Base-by-base conservation (phyloP, 2,888 invertebrate genomes). In the Gastracanthus pulcherrimus region DNA sequence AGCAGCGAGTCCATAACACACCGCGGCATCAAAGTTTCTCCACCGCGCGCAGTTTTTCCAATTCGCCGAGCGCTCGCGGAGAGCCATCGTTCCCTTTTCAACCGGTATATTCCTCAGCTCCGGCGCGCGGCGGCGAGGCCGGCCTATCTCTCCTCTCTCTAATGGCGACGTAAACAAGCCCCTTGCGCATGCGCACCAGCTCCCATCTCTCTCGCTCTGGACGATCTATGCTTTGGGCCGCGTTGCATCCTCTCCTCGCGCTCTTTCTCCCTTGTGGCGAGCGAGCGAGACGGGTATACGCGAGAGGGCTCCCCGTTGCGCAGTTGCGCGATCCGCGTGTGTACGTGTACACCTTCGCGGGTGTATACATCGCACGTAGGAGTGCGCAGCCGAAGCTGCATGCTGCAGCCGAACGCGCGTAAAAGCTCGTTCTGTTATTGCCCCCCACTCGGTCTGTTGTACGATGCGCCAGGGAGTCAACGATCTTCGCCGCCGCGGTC, bases 151-250 rank as follows among this genome's bases (percentile, higher is more conserved):
- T 26, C 64, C 60, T 36, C 51, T n/a, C 48, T 62, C 82, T 86
- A 85, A 87, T 86, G 87, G 86, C 87, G 88, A 90, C 88, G 89
- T 90, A 90, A 90, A 90, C 90, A 90, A 89, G 87, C 79, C 38
- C 3, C 58, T 34, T 79, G 89, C 90, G 90, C 90, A 87, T 87
- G 89, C 89, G 89, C 77, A 41, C 67, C 67, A 75, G 82, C 84
- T n/a, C 1, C 34, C 7, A 16, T 29, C 29, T 26, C 45, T 64
- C 64, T 81, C 74, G 34, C 26, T 19, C 36, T 60, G n/a, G n/a
- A n/a, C 64, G 13, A 36, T 34, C 48, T 26, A n/a, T n/a, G n/a
- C n/a, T n/a, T n/a, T n/a, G n/a, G 26, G 13, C 5, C 16, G 64
- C 34, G 31, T 9, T 13, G 66, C 31, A 7, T 74, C 64, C 41